Percentiles rank a stretch among this genome's conserved stretches.
These are phyloP conservation scores for Pogonomyrmex californicus DNA, from an alignment of 1,140 invertebrate genomes.

Conservation along the genomic window DNA sequence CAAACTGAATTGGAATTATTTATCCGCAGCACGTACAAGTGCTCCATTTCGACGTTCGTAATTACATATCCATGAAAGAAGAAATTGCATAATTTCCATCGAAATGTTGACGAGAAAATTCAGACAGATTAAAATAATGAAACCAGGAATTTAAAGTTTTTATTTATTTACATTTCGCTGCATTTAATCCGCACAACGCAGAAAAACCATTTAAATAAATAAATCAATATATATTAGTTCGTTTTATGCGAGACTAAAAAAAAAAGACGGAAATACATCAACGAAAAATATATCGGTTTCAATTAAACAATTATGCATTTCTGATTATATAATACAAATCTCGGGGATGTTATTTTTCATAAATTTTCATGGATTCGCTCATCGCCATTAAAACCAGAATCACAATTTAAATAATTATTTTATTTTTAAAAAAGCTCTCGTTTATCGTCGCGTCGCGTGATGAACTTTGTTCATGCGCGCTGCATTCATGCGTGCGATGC, in stretches of 20 bases:
- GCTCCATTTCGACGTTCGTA: slow-evolving; percentile 48
- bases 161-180: slow-evolving; percentile 5
- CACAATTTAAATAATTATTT: slow-evolving; percentile 1
- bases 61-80: slow-evolving; percentile 48
- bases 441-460: background rate
- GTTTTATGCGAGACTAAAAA: background rate
- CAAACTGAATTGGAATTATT: slow-evolving; percentile 61
- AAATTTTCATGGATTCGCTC: background rate
- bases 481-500: slow-evolving; percentile 28
- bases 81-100: slow-evolving; percentile 46
- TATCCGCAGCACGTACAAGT: slow-evolving; percentile 45
- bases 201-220: background rate
- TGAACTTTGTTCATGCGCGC: background rate
- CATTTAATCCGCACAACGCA: background rate
- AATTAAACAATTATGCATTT: slow-evolving; percentile 5
- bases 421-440: background rate
- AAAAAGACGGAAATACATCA: background rate
- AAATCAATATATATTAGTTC: background rate
- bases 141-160: slow-evolving; percentile 26
- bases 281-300: background rate
- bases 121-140: slow-evolving; percentile 47
- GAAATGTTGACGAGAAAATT: slow-evolving; percentile 31
- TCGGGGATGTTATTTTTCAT: background rate
- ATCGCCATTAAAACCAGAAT: background rate
- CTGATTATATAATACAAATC: background rate